Conservation (phyloP, 2,888 invertebrate species). For the Drosophila limbata region DNA sequence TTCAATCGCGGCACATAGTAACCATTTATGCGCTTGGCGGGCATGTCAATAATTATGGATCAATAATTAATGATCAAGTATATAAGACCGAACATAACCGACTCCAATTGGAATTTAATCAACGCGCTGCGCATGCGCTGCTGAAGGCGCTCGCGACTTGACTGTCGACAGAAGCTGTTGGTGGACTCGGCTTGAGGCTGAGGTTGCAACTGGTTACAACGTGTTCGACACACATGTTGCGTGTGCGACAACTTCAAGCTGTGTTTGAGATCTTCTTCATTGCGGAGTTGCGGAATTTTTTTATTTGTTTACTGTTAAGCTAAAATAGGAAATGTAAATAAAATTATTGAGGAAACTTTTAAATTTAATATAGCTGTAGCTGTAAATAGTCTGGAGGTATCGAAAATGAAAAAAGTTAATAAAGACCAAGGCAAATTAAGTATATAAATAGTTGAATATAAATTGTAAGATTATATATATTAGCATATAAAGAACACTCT, state of each 20-base stretch:
- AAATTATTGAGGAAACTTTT: too few relatives aligned
- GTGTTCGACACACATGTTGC: constrained; percentile 18
- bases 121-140: constrained; percentile 65
- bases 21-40: constrained; percentile 41
- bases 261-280: neutral
- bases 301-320: too few relatives aligned
- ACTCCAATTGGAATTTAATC: neutral
- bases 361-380: too few relatives aligned
- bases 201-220: neutral
- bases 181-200: constrained; percentile 5
- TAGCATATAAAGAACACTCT: too few relatives aligned
- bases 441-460: too few relatives aligned
- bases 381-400: too few relatives aligned
- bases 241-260: neutral
- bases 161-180: constrained; percentile 46
- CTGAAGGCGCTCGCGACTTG: constrained; percentile 49
- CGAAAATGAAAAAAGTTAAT: too few relatives aligned
- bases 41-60: constrained; percentile 42
- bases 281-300: neutral
- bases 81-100: constrained; percentile 3
- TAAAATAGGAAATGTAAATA: too few relatives aligned
- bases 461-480: too few relatives aligned
- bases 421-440: too few relatives aligned
- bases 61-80: neutral
- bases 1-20: constrained; percentile 63